phyloP scores from a whole-genome alignment of 2,113 vertebrate genomes.

The Psittacara wagleri region DNA sequence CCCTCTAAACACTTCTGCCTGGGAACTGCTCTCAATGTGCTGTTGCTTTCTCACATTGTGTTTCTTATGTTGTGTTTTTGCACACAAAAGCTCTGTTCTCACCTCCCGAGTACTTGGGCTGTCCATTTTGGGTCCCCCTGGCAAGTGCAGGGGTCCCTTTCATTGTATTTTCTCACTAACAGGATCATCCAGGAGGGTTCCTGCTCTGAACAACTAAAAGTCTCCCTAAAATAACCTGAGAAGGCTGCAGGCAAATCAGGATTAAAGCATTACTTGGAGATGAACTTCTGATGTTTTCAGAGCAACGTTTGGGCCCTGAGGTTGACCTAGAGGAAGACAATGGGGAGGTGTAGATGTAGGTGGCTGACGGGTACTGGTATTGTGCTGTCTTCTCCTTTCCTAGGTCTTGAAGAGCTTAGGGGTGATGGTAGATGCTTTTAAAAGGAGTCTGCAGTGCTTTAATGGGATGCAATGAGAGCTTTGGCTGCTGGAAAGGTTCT shows the following conservation, averaged over 20 bases:
- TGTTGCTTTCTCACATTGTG: not conserved
- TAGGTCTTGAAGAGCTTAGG: not conserved
- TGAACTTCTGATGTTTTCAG: not conserved
- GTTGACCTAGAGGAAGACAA: not conserved
- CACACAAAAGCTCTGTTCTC: not conserved
- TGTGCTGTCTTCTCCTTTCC: not conserved
- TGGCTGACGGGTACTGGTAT: fast-evolving
- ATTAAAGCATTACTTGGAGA: not conserved
- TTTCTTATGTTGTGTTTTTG: not conserved
- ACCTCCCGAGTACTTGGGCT: not conserved
- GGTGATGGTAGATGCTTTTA: not conserved
- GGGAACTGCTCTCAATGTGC: not conserved
- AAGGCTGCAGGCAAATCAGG: not conserved
- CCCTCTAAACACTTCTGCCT: not conserved
- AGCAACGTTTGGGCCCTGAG: not conserved
- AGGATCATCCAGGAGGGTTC: not conserved
- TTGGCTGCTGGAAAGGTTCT: not conserved
- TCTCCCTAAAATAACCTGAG: not conserved
- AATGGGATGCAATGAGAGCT: not conserved
- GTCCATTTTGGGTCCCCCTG: fast-evolving
- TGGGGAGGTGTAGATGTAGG: not conserved
- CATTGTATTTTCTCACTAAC: not conserved
- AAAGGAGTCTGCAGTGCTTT: not conserved
- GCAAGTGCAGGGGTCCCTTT: not conserved
- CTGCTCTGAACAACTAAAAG: not conserved